These are phyloP conservation scores for Apocrypta bakeri DNA, from an alignment of 1,140 invertebrate genomes.

Conservation along the genomic window DNA sequence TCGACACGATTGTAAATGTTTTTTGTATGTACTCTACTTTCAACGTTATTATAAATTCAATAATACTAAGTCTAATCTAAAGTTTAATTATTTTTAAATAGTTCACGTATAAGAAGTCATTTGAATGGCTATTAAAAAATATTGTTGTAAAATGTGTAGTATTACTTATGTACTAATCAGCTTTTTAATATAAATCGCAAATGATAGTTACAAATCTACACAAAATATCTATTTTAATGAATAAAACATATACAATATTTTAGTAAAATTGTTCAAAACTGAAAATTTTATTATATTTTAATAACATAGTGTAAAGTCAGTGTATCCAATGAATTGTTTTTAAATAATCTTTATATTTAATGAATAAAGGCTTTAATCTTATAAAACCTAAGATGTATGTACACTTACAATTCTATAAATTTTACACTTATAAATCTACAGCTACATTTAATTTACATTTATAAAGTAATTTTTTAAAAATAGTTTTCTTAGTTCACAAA, in stretches of 20 bases:
- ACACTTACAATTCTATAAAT: constrained; percentile 19
- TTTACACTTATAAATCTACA: too few relatives aligned
- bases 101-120: too few relatives aligned
- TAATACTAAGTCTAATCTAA: background rate
- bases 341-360: constrained; percentile 61
- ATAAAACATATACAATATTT: constrained; percentile 44
- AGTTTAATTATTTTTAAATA: too few relatives aligned
- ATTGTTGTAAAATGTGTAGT: background rate
- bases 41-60: too few relatives aligned
- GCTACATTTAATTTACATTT: background rate
- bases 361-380: constrained; percentile 60
- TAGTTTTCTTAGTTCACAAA: constrained; percentile 60
- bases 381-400: constrained; percentile 39
- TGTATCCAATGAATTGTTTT: constrained; percentile 56
- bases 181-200: background rate
- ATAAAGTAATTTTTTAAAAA: constrained; percentile 60
- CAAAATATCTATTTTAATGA: constrained; percentile 46
- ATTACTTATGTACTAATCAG: too few relatives aligned
- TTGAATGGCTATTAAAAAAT: too few relatives aligned
- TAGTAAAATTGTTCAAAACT: constrained; percentile 55
- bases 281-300: constrained; percentile 43
- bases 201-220: background rate
- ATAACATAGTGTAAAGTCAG: constrained; percentile 28
- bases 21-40: too few relatives aligned
- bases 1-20: background rate